Conservation (phyloP, 2,888 invertebrate species). For the Drepanosiphum platanoidis region DNA sequence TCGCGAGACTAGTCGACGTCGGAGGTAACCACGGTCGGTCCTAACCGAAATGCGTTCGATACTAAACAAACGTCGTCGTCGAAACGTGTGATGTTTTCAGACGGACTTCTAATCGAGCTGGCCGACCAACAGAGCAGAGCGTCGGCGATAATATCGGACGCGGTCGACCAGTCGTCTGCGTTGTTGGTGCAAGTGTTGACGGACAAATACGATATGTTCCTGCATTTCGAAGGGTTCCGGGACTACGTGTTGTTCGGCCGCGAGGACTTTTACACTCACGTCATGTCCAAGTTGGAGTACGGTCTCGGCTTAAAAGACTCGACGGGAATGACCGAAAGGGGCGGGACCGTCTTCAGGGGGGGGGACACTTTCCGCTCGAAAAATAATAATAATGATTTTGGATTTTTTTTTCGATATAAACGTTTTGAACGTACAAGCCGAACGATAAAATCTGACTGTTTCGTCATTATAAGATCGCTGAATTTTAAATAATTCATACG, state of each 20-base stretch:
- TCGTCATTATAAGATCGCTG: no score
- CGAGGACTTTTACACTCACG: slow-evolving; percentile 24
- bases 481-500: no score
- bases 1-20: neutral
- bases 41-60: no score
- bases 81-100: neutral
- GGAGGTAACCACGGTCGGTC: neutral
- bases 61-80: no score
- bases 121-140: neutral
- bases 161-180: neutral
- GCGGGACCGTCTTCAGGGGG: no score
- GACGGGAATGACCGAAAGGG: no score
- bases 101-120: slow-evolving; percentile 14
- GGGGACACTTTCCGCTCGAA: no score
- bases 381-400: no score
- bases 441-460: no score
- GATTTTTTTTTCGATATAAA: no score
- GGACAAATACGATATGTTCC: neutral
- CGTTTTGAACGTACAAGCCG: no score
- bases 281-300: slow-evolving; percentile 15
- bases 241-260: slow-evolving; percentile 43
- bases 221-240: slow-evolving; percentile 25
- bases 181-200: slow-evolving; percentile 8
- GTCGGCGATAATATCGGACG: slow-evolving; percentile 3
- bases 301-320: neutral